These are phyloP conservation scores for Zaprionus inermis DNA, from an alignment of 1,140 invertebrate genomes.

Conservation along the genomic window DNA sequence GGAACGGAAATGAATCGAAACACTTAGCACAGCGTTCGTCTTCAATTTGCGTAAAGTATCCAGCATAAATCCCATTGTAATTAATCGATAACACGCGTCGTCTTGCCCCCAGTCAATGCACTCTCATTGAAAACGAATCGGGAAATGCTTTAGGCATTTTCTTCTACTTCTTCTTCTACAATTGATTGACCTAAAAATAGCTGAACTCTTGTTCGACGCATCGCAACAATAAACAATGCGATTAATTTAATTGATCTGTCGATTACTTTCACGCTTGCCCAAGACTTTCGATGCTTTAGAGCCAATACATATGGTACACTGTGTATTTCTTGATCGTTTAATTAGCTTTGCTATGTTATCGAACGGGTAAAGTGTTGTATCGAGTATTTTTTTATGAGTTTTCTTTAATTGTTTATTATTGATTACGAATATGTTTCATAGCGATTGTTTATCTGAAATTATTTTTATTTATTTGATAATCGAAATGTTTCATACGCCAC, in stretches of 20 bases:
- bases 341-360: background rate
- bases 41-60: too few relatives aligned
- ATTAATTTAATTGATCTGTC: constrained; percentile 36
- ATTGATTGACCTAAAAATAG: constrained; percentile 41
- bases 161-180: background rate
- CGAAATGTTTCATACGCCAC: background rate
- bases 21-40: constrained; percentile 14
- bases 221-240: constrained; percentile 48
- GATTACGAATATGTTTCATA: background rate
- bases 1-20: constrained; percentile 62
- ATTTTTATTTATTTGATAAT: background rate
- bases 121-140: constrained; percentile 39
- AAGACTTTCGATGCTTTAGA: background rate
- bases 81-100: constrained; percentile 1
- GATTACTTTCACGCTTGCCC: constrained; percentile 16
- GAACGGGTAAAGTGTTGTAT: too few relatives aligned
- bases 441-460: background rate
- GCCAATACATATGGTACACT: too few relatives aligned
- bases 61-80: background rate
- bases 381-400: too few relatives aligned
- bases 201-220: constrained; percentile 26
- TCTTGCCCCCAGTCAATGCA: constrained; percentile 37
- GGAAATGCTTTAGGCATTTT: constrained; percentile 11
- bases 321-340: background rate
- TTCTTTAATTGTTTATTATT: too few relatives aligned